Base-by-base conservation (phyloP, 1,140 invertebrate species). In the Teleogryllus occipitalis region DNA sequence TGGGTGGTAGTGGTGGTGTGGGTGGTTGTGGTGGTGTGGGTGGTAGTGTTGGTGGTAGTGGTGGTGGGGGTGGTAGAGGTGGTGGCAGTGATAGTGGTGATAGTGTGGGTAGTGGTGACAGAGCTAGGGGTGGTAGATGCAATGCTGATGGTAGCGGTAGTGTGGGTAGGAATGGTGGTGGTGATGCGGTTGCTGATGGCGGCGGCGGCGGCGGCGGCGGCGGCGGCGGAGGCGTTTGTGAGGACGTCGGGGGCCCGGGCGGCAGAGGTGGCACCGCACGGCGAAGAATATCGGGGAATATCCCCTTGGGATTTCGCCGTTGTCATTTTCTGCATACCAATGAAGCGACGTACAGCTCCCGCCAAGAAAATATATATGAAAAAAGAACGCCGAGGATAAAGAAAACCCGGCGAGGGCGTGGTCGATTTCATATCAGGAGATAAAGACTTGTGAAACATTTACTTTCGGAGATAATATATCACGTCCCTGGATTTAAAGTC, bases 381-480 rank as follows among this genome's bases (percentile, higher is more conserved):
- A 65, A 65, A 65, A 18, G 54, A 65, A 65, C 54, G 27, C 27
- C 27, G 10, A 65, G 54, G 54, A 65, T 65, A 65, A 65, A 65
- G 54, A 65, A 65, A 65, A 18, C 54, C 18, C 18, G 54, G 54
- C 18, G 54, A 18, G 18, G 54, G 18, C 18, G 54, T 7, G 54
- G 54, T 65, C 54, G 54, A 65, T 65, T 65, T 65, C 54, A 65
- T 65, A 65, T 65, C 54, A 65, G 54, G 18, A 65, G 54, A 65
- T 65, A 65, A 65, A 65, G 54, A 65, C 54, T 65, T 65, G 54
- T 65, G 54, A 65, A 65, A 65, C 54, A 65, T 65, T 65, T 65
- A 65, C 54, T 65, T 65, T 65, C 54, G 54, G 18, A 65, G 54
- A 65, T 65, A 65, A 65, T 65, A 65, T 65, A 65, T 65, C 54